Percentiles rank a stretch among this genome's conserved stretches.
phyloP scores from a whole-genome alignment of 2,888 invertebrate species.

The Lottia gigantea region DNA sequence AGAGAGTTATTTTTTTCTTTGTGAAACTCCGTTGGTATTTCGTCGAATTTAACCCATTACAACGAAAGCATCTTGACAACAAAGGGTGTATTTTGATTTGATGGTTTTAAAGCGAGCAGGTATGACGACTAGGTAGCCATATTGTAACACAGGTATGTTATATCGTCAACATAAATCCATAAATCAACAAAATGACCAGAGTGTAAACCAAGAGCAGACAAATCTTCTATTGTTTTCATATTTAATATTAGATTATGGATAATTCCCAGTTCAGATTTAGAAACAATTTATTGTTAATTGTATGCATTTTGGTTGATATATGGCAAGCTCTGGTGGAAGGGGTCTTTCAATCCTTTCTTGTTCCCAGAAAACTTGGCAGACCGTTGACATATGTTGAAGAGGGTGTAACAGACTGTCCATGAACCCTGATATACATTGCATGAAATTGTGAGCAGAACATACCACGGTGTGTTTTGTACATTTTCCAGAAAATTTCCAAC shows the following conservation, averaged over 20 bases:
- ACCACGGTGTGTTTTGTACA: too few species aligned
- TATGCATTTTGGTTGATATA: slow-evolving; percentile 13
- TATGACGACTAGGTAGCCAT: background rate
- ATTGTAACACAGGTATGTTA: background rate
- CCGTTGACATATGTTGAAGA: too few species aligned
- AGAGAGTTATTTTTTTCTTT: background rate
- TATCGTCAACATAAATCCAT: background rate
- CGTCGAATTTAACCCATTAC: too few species aligned
- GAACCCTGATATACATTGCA: too few species aligned
- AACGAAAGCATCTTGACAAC: background rate
- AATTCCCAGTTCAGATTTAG: slow-evolving; percentile 14
- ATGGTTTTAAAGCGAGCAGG: background rate
- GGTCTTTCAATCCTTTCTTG: too few species aligned
- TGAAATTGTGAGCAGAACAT: too few species aligned
- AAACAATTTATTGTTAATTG: slow-evolving; percentile 24
- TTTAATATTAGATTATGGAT: slow-evolving; percentile 18
- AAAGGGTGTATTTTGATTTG: background rate
- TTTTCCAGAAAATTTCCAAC: too few species aligned
- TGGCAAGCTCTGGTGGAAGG: background rate
- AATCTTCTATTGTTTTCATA: background rate
- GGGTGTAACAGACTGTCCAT: too few species aligned
- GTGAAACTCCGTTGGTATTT: too few species aligned
- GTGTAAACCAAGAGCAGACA: background rate
- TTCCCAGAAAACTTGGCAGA: too few species aligned
- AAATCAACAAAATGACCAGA: background rate